These are phyloP conservation scores for Phasianus colchicus DNA, from an alignment of 2,113 vertebrate genomes.

Conservation along the genomic window DNA sequence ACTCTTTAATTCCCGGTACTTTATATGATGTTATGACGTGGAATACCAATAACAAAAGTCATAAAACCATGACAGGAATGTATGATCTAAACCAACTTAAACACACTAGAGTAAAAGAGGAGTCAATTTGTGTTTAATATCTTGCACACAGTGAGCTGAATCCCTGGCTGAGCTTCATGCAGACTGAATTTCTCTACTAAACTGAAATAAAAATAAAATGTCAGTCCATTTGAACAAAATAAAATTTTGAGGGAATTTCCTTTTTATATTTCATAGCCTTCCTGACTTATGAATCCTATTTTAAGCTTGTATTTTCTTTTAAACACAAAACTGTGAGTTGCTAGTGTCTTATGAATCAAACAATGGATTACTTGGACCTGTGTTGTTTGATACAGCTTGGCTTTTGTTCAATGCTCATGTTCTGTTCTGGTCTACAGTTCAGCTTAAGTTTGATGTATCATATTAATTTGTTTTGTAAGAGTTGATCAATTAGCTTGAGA, in stretches of 20 bases:
- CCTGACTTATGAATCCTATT: background rate
- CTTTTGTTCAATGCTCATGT: slow-evolving; percentile 1
- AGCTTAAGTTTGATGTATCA: slow-evolving; percentile 71
- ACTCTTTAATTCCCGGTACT: too few species aligned
- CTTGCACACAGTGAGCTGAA: background rate
- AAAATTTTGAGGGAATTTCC: background rate
- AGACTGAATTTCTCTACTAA: background rate
- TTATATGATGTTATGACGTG: too few species aligned
- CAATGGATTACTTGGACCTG: background rate
- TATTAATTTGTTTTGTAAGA: slow-evolving; percentile 76
- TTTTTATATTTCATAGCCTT: background rate
- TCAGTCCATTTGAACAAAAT: background rate
- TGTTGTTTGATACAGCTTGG: background rate
- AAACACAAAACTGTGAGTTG: background rate
- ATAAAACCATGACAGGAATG: too few species aligned
- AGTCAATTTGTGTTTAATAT: background rate
- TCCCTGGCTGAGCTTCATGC: background rate
- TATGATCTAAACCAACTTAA: background rate
- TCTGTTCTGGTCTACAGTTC: slow-evolving; percentile 35
- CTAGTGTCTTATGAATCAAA: background rate
- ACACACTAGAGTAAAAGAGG: background rate
- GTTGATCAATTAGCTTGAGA: slow-evolving; percentile 80
- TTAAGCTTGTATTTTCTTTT: background rate
- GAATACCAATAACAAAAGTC: too few species aligned
- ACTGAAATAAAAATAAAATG: background rate